Base-by-base conservation (phyloP, 1,140 invertebrate genomes). In the Brachionus rubens region DNA sequence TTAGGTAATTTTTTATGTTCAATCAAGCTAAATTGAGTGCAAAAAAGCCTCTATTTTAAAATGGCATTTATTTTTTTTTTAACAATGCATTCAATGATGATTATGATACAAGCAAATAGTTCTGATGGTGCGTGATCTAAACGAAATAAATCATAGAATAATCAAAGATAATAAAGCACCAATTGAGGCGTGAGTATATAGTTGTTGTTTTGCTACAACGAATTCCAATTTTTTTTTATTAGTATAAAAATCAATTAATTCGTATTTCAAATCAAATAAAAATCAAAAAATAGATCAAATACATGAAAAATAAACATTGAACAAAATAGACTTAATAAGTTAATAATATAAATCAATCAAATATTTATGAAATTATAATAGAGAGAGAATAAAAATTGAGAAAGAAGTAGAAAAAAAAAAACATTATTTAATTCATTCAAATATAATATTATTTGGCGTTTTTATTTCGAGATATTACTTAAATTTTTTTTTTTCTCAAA, bases 311-410 rank as follows among this genome's bases (percentile, higher is more conserved):
- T 59, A 59, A 59, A 59, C 54, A 59, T 21, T 33, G 54, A 33
- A 19, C 33, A 59, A 59, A 59, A 14, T 21, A 26, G 28, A 59
- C 33, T 59, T 59, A 41, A 59, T 59, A 59, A 59, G 30, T 59
- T 59, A 59, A 59, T 59, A 59, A 59, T 59, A 59, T 21, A 59
- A 59, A 59, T 59, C 52, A 54, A 54, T 54, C 54, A 59, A 33
- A 59, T 59, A 59, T 59, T 19, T 59, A 59, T 59, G 30, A 59
- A 40, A 33, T 33, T 16, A 48, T n/a, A 16, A 52, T 7, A 21
- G 28, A 24, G 28, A 54, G 33, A 28, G 10, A 54, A 54, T 54
- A 19, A 36, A 33, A 33, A 36, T 14, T 33, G 54, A 59, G 54
- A 14, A 16, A 4, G 30, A 46, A 3, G n/a, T n/a, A 46, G n/a